These are phyloP conservation scores for Hybos culiciformis DNA, from an alignment of 2,888 invertebrate genomes.

Conservation along the genomic window DNA sequence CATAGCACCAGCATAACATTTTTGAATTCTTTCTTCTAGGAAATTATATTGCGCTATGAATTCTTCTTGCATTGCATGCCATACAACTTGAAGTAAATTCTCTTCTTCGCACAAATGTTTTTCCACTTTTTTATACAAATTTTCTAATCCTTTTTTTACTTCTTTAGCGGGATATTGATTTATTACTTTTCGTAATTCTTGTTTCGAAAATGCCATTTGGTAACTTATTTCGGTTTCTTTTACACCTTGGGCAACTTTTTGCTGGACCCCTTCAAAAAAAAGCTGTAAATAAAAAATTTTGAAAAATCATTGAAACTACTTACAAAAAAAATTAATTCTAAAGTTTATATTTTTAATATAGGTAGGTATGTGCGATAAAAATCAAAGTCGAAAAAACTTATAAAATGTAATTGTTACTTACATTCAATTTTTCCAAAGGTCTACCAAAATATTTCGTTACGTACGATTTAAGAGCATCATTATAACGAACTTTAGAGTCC, in stretches of 20 bases:
- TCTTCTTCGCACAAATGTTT: conserved; percentile 94
- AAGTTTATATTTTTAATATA: too few relatives aligned
- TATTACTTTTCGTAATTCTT: conserved; percentile 88
- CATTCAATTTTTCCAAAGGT: conserved; percentile 81
- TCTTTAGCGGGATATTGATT: conserved; percentile 86
- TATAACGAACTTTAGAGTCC: conserved; percentile 81
- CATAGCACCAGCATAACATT: conserved; percentile 93
- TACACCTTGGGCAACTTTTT: conserved; percentile 83
- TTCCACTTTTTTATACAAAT: conserved; percentile 89
- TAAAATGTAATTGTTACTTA: conserved; percentile 32
- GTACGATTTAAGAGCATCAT: conserved; percentile 78
- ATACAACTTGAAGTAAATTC: conserved; percentile 87
- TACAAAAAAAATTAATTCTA: too few relatives aligned
- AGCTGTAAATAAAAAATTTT: conserved; percentile 42
- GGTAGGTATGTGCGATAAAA: too few relatives aligned
- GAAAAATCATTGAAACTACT: not conserved
- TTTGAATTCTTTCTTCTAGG: conserved; percentile 81
- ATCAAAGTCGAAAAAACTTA: not conserved
- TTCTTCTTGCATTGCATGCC: conserved; percentile 99
- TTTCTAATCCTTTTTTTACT: conserved; percentile 85
- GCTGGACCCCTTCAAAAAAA: conserved; percentile 95
- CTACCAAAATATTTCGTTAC: conserved; percentile 91
- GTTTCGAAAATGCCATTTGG: conserved; percentile 93
- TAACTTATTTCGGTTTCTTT: conserved; percentile 96
- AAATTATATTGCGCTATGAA: conserved; percentile 93